Percentiles rank a stretch among this genome's conserved stretches.
These are phyloP conservation scores for Drosophila fuyamai DNA, from an alignment of 1,140 invertebrate species.

Conservation along the genomic window DNA sequence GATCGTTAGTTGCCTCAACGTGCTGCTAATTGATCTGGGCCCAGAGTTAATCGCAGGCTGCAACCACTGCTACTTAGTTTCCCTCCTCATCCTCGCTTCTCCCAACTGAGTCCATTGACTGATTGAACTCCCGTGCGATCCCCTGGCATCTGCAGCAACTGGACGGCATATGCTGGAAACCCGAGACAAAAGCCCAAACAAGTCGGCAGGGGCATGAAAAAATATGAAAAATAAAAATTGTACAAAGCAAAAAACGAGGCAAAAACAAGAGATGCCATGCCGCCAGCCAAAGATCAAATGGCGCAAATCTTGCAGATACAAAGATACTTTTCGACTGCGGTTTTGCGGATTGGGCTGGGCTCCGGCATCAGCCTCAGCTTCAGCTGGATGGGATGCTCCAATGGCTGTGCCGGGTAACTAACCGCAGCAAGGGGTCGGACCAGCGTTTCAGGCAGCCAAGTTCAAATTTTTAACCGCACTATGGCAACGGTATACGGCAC, in stretches of 20 bases:
- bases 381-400: slow-evolving; percentile 15
- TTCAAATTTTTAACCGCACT: slow-evolving; percentile 72
- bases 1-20: slow-evolving; percentile 3
- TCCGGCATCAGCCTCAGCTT: slow-evolving; percentile 2
- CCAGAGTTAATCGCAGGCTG: slow-evolving; percentile 28
- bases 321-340: slow-evolving; percentile 70
- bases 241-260: slow-evolving; percentile 14
- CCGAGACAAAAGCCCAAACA: slow-evolving; percentile 51
- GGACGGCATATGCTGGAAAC: slow-evolving; percentile 69
- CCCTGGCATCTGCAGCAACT: slow-evolving; percentile 32
- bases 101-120: slow-evolving; percentile 24
- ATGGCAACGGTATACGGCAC: slow-evolving; percentile 66
- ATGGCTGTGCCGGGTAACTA: slow-evolving; percentile 28
- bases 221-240: slow-evolving; percentile 38
- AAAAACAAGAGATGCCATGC: slow-evolving; percentile 63
- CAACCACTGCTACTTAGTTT: slow-evolving; percentile 31
- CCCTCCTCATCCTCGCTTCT: neutral
- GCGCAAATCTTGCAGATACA: slow-evolving; percentile 71
- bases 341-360: slow-evolving; percentile 49
- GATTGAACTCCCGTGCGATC: slow-evolving; percentile 24
- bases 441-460: slow-evolving; percentile 62
- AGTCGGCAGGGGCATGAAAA: slow-evolving; percentile 37
- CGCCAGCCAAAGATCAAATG: slow-evolving; percentile 77
- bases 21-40: slow-evolving; percentile 34
- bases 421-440: slow-evolving; percentile 72